phyloP scores from a whole-genome alignment of 1,140 invertebrate species.

The Bombus difficillimus region DNA sequence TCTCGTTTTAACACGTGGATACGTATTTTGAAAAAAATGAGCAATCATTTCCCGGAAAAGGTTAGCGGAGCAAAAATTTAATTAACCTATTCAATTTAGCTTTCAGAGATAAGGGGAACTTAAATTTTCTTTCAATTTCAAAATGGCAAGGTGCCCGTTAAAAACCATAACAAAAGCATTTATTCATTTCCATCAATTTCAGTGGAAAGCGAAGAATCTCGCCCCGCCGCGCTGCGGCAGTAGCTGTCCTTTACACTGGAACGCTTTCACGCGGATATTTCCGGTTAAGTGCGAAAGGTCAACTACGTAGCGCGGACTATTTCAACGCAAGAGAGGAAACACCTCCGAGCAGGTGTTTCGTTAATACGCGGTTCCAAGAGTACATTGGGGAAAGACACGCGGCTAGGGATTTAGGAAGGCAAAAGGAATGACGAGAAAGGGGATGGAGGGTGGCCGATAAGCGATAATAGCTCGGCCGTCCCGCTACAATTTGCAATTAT shows the following conservation, averaged over 20 bases:
- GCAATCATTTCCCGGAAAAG: too few species aligned
- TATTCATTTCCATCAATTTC: background rate
- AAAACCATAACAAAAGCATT: background rate
- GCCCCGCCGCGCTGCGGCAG: background rate
- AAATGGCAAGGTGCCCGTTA: too few species aligned
- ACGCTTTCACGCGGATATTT: conserved; percentile 11
- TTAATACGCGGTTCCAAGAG: background rate
- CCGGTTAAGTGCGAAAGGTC: background rate
- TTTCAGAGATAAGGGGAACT: too few species aligned
- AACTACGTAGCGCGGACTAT: background rate
- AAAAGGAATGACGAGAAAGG: conserved; percentile 28
- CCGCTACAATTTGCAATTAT: conserved; percentile 82
- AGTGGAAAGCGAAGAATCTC: background rate
- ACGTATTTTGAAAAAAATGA: too few species aligned
- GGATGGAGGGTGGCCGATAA: conserved; percentile 61
- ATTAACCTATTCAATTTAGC: too few species aligned
- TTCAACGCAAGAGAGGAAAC: background rate
- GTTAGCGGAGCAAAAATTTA: too few species aligned
- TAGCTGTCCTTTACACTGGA: background rate
- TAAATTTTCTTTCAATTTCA: too few species aligned
- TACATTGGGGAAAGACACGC: background rate
- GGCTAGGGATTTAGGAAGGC: conserved; percentile 16
- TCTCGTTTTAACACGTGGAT: too few species aligned
- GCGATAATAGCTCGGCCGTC: conserved; percentile 74
- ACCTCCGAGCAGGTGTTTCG: background rate